Evolutionary conservation across 2,888 invertebrate genomes (phyloP).

Genomic region (Orthosia gothica): DNA sequence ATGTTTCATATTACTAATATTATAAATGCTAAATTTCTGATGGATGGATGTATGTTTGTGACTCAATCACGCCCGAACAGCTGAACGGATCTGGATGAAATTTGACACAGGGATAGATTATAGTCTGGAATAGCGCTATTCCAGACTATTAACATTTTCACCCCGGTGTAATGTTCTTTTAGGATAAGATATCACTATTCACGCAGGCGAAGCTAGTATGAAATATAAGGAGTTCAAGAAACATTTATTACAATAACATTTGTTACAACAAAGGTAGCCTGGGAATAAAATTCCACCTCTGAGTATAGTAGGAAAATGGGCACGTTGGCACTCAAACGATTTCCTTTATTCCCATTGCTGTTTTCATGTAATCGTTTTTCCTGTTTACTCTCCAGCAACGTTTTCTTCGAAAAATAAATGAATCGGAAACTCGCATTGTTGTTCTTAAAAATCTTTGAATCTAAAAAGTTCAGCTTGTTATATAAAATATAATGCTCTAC

Average conservation of each 20-base stretch:
- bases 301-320: slow-evolving; percentile 43
- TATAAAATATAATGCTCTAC: background rate
- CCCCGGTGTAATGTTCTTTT: too few species aligned
- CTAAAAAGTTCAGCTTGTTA: background rate
- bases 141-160: too few species aligned
- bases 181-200: too few species aligned
- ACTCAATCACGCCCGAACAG: too few species aligned
- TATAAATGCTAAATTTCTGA: too few species aligned
- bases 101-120: too few species aligned
- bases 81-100: too few species aligned
- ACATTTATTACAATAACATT: slow-evolving; percentile 15
- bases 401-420: slow-evolving; percentile 35
- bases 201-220: background rate
- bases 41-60: too few species aligned
- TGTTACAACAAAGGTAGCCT: slow-evolving; percentile 18
- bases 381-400: slow-evolving; percentile 42
- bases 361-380: slow-evolving; percentile 62
- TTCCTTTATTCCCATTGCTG: slow-evolving; percentile 59
- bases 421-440: slow-evolving; percentile 11
- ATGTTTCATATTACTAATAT: slow-evolving; percentile 14
- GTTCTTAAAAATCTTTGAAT: background rate
- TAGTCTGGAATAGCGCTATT: too few species aligned
- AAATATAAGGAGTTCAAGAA: slow-evolving; percentile 10
- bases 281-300: slow-evolving; percentile 35
- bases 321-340: slow-evolving; percentile 49